Evolutionary conservation across 2,888 invertebrate species (phyloP), one percentile per base, ranked within the genome.

Genomic region (Diachrysia chrysitis): DNA sequence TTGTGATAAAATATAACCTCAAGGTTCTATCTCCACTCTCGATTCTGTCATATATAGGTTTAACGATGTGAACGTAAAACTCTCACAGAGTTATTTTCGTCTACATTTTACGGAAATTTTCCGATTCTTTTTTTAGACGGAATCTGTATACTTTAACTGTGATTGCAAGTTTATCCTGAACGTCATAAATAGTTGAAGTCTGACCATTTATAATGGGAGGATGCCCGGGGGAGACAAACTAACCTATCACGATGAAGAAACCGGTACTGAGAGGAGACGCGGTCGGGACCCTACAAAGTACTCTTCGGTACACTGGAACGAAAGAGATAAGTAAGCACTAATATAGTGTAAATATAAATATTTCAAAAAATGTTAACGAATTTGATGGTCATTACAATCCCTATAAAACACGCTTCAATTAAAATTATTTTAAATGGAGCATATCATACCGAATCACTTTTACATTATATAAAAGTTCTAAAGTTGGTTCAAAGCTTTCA

Each of bases 171-270:
- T 48, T 51, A 12, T 51, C 14, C n/a, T 17, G 48, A 35, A 17
- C 25, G 32, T 19, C 10, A 55, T 48, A 65, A 53, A 54, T n/a
- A 53, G n/a, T 17, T 2, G 12, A 46, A 54, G 0, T 46, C 55
- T 46, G 54, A 66, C 58, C 35, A 63, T 55, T 58, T 29, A 59
- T 21, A 54, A 21, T 14, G 35, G 37, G 29, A 46, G 51, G 9
- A 17, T 19, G 63, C 73, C 73, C n/a, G 17, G 32, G 69, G 74
- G 58, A 35, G 56, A 57, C 62, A 53, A 58, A 53, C 37, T 35
- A 32, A 67, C 53, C 48, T 64, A 64, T 64, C 60, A 51, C 42
- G 58, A 73, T 73, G 51, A n/a, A 48, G 54, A 58, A 77, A 67
- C 73, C 60, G 53, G 73, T 23, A 64, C 48, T 17, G 54, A 14